Conservation (phyloP, 2,888 invertebrate genomes). For the Hypena proboscidalis region DNA sequence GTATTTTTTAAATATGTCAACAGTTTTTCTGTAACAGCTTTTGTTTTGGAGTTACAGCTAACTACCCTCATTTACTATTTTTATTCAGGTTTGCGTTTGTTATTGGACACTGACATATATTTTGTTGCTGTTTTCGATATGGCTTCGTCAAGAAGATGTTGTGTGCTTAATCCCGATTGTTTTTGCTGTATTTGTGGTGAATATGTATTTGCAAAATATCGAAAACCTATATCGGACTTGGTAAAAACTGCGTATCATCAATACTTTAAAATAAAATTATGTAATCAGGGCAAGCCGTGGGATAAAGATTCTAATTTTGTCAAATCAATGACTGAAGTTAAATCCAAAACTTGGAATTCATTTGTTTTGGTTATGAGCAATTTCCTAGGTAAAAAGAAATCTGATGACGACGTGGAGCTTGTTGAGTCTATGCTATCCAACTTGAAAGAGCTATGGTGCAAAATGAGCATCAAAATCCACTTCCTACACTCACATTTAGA, state of each 20-base stretch:
- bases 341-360: constrained; percentile 1
- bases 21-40: neutral
- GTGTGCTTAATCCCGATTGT: constrained; percentile 1
- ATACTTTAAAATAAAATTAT: constrained; percentile 17
- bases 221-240: constrained; percentile 3
- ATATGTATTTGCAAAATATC: constrained; percentile 2
- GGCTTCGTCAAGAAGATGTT: constrained; percentile 1
- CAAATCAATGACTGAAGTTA: neutral
- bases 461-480: constrained; percentile 43
- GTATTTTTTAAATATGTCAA: neutral
- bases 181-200: constrained; percentile 7
- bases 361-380: neutral
- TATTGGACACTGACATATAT: neutral
- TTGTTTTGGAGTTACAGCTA: neutral
- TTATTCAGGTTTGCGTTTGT: neutral
- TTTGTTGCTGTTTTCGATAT: neutral
- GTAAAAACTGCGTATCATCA: constrained; percentile 15
- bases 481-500: constrained; percentile 47
- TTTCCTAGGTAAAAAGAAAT: neutral
- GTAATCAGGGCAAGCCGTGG: constrained; percentile 8
- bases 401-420: neutral
- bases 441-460: neutral
- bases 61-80: neutral
- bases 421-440: neutral
- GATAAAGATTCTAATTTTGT: constrained; percentile 2